phyloP scores from a whole-genome alignment of 2,888 invertebrate genomes.

The Chouioia cunea region DNA sequence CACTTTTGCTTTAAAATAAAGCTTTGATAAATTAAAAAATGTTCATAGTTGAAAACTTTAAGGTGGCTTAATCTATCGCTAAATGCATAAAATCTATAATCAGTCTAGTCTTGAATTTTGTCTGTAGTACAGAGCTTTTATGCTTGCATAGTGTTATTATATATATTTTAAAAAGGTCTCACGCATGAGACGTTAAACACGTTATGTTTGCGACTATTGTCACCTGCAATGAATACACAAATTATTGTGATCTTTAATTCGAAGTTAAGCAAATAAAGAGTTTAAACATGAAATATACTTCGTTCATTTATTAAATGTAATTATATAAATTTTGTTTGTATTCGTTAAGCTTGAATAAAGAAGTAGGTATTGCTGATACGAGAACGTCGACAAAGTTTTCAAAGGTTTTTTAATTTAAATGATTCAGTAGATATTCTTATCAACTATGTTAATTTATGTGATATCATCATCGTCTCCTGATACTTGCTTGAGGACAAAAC shows the following conservation, averaged over 20 bases:
- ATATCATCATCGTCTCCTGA: no score
- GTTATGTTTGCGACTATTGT: conserved; percentile 59
- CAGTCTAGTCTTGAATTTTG: conserved; percentile 47
- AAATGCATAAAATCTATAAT: conserved; percentile 27
- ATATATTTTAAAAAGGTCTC: conserved; percentile 33
- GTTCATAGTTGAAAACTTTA: conserved; percentile 27
- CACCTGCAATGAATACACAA: conserved; percentile 55
- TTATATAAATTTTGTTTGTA: no score
- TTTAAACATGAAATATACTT: conserved; percentile 47
- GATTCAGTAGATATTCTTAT: no score
- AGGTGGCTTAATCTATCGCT: conserved; percentile 35
- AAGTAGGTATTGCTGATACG: no score
- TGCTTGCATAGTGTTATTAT: conserved; percentile 41
- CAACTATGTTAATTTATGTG: no score
- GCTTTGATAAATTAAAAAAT: conserved; percentile 10
- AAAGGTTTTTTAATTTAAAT: no score
- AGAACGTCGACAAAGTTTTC: no score
- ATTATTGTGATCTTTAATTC: conserved; percentile 54
- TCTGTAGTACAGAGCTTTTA: conserved; percentile 44
- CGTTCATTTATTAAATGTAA: no score
- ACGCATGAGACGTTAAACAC: conserved; percentile 37
- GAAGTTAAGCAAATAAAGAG: conserved; percentile 56
- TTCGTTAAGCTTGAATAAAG: no score
- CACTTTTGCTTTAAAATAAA: conserved; percentile 13
- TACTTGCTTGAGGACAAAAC: no score